These are phyloP conservation scores for Prosopocoilus inquinatus DNA, from an alignment of 2,888 invertebrate genomes.

Conservation along the genomic window DNA sequence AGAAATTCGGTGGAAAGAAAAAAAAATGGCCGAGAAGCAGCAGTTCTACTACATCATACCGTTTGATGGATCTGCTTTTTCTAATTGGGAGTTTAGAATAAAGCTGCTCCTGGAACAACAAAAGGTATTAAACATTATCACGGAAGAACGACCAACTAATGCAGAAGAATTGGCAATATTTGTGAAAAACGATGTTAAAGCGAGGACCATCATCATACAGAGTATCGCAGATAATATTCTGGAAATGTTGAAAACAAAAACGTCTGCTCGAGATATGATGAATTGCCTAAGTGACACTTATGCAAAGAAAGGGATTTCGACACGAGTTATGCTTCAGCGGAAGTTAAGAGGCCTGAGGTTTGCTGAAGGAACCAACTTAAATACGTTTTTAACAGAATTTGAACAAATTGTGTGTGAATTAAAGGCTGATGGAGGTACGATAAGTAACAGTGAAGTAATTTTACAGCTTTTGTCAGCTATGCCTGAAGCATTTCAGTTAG, in stretches of 20 bases:
- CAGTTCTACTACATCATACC: no score
- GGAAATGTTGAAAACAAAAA: slow-evolving; percentile 25
- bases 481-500: slow-evolving; percentile 19
- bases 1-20: no score
- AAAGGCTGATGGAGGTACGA: slow-evolving; percentile 12
- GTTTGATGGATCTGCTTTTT: slow-evolving; percentile 24
- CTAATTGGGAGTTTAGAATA: slow-evolving; percentile 26
- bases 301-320: slow-evolving; percentile 6
- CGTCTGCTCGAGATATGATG: slow-evolving; percentile 26
- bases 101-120: slow-evolving; percentile 24
- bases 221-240: slow-evolving; percentile 23
- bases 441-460: slow-evolving; percentile 17
- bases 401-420: slow-evolving; percentile 17
- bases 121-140: slow-evolving; percentile 16
- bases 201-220: slow-evolving; percentile 24
- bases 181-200: slow-evolving; percentile 24
- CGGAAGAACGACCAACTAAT: background rate
- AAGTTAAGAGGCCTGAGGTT: slow-evolving; percentile 18
- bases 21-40: no score
- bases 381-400: slow-evolving; percentile 19
- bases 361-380: slow-evolving; percentile 9
- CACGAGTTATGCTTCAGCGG: slow-evolving; percentile 14
- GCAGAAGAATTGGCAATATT: slow-evolving; percentile 13
- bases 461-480: slow-evolving; percentile 19
- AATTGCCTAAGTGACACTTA: slow-evolving; percentile 13